Conservation (phyloP, 2,888 invertebrate genomes). For the Hofmannophila pseudospretella region DNA sequence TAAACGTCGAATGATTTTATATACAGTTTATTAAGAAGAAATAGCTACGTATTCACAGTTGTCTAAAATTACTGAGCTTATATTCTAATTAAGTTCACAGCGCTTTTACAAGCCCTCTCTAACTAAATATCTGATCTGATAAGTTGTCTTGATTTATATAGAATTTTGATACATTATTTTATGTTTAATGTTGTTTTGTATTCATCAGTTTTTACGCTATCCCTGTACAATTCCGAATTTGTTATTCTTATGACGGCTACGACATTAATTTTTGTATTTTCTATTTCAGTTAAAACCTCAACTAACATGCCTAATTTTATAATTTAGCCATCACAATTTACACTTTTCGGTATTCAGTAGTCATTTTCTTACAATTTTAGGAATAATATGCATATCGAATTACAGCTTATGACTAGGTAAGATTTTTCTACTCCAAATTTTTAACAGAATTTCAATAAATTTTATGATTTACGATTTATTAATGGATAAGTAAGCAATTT, state of each 20-base stretch:
- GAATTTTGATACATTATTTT: slow-evolving; percentile 40
- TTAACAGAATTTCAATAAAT: slow-evolving; percentile 36
- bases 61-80: slow-evolving; percentile 60
- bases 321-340: slow-evolving; percentile 52
- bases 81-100: slow-evolving; percentile 53
- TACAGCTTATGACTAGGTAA: slow-evolving; percentile 76
- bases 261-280: slow-evolving; percentile 1
- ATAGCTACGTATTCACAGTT: slow-evolving; percentile 61
- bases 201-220: slow-evolving; percentile 50
- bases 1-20: slow-evolving; percentile 52
- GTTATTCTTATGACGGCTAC: slow-evolving; percentile 30
- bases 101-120: slow-evolving; percentile 56
- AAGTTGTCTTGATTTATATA: slow-evolving; percentile 24
- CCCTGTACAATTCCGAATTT: slow-evolving; percentile 78
- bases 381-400: slow-evolving; percentile 60
- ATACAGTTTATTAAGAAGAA: slow-evolving; percentile 61
- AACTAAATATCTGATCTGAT: slow-evolving; percentile 24
- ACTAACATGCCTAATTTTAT: slow-evolving; percentile 29
- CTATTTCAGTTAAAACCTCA: slow-evolving; percentile 11
- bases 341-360: slow-evolving; percentile 41
- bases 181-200: slow-evolving; percentile 32
- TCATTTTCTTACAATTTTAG: slow-evolving; percentile 46
- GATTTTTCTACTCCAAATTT: slow-evolving; percentile 61
- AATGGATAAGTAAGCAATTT: slow-evolving; percentile 18
- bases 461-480: slow-evolving; percentile 24